These are phyloP conservation scores for Argyresthia goedartella DNA, from an alignment of 2,888 invertebrate genomes.

Conservation along the genomic window DNA sequence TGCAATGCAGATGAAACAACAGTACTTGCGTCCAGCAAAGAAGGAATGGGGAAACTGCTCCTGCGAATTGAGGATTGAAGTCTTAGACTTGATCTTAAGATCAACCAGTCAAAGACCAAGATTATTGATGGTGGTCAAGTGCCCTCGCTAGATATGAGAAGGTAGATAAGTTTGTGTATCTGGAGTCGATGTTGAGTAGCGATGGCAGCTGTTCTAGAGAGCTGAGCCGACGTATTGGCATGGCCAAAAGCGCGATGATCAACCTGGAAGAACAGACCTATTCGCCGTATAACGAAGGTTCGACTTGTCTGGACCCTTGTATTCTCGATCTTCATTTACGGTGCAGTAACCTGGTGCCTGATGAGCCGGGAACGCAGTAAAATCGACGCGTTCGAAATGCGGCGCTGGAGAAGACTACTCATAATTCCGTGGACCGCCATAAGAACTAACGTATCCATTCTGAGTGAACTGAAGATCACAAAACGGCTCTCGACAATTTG, in stretches of 20 bases:
- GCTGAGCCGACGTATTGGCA: background rate
- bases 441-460: background rate
- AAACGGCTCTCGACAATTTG: too few species aligned
- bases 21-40: too few species aligned
- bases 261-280: background rate
- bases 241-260: background rate
- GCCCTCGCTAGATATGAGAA: too few species aligned
- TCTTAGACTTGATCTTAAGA: too few species aligned
- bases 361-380: background rate
- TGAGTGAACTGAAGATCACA: background rate
- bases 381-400: constrained; percentile 5
- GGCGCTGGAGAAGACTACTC: constrained; percentile 1
- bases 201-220: background rate
- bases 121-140: too few species aligned
- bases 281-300: background rate
- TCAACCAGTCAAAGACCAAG: too few species aligned
- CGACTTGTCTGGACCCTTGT: background rate
- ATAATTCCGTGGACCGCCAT: background rate
- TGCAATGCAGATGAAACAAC: too few species aligned
- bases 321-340: constrained; percentile 3
- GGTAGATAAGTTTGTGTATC: background rate
- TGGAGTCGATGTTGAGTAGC: background rate
- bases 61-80: too few species aligned
- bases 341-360: constrained; percentile 1
- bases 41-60: too few species aligned